Percentiles rank a stretch among this genome's conserved stretches.
phyloP scores from a whole-genome alignment of 1,140 invertebrate genomes.

The Trissolcus basalis region DNA sequence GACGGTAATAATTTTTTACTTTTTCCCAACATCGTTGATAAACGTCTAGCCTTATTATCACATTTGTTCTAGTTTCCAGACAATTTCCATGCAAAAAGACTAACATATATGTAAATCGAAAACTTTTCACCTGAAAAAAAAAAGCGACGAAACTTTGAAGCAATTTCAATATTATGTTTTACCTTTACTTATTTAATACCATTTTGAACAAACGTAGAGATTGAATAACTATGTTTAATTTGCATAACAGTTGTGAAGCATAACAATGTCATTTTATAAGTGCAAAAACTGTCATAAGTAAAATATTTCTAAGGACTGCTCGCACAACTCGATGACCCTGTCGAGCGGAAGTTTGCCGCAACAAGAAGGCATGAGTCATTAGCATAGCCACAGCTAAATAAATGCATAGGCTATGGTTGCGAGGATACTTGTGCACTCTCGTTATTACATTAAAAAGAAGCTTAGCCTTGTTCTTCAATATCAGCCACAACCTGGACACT shows the following conservation, averaged over 20 bases:
- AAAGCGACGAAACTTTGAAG: too few species aligned
- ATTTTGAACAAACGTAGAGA: too few species aligned
- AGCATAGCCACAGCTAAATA: constrained; percentile 29
- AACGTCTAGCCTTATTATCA: constrained; percentile 33
- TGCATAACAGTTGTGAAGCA: too few species aligned
- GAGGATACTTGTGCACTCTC: constrained; percentile 32
- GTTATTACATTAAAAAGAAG: constrained; percentile 54
- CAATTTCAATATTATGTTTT: too few species aligned
- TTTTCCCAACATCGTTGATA: constrained; percentile 37
- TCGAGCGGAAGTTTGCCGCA: constrained; percentile 57
- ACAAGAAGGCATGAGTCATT: constrained; percentile 52
- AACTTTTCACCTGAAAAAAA: too few species aligned
- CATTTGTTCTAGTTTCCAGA: constrained; percentile 40
- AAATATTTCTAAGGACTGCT: constrained; percentile 34
- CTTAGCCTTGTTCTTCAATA: constrained; percentile 57
- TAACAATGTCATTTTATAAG: constrained; percentile 6
- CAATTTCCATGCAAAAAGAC: constrained; percentile 11
- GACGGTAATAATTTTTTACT: constrained; percentile 75
- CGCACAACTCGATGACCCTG: constrained; percentile 53
- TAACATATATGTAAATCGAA: not conserved
- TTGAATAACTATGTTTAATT: too few species aligned
- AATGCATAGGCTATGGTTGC: constrained; percentile 54
- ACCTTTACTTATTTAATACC: too few species aligned
- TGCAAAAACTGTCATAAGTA: constrained; percentile 26
- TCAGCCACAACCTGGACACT: constrained; percentile 28